Percentiles rank a stretch among this genome's conserved stretches.
Conservation (phyloP, 2,888 invertebrate genomes). For the Helleia helle region DNA sequence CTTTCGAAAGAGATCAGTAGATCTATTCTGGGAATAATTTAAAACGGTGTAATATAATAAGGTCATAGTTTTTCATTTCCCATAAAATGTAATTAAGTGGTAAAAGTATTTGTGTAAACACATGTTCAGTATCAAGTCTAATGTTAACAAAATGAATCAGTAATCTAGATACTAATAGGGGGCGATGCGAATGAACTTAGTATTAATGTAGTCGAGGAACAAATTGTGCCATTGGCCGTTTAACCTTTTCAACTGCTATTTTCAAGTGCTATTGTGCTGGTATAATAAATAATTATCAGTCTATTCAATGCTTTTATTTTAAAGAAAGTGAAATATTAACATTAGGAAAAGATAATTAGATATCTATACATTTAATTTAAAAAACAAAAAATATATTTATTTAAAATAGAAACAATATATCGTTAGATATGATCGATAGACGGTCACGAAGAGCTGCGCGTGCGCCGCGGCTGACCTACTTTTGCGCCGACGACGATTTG, state of each 20-base stretch:
- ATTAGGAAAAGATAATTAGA: too few species aligned
- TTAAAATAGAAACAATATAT: neutral
- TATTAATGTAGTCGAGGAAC: slow-evolving; percentile 61
- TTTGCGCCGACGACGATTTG: slow-evolving; percentile 46
- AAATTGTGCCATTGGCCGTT: slow-evolving; percentile 59
- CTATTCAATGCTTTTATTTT: too few species aligned
- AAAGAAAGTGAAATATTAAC: too few species aligned
- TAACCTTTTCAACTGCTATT: slow-evolving; percentile 62
- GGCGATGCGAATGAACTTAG: slow-evolving; percentile 65
- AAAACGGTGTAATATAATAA: too few species aligned
- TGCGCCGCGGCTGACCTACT: slow-evolving; percentile 60
- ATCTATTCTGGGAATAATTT: too few species aligned
- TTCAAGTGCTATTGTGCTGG: too few species aligned
- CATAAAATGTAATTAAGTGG: too few species aligned
- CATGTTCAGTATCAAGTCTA: slow-evolving; percentile 29
- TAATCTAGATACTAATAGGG: slow-evolving; percentile 61
- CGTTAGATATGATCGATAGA: slow-evolving; percentile 16
- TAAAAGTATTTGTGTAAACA: slow-evolving; percentile 23
- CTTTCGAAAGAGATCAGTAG: too few species aligned
- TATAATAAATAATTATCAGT: too few species aligned
- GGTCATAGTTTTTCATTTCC: too few species aligned
- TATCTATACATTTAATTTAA: too few species aligned
- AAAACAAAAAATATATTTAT: too few species aligned
- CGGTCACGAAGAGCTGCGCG: slow-evolving; percentile 48
- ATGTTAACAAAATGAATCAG: slow-evolving; percentile 55